Percentiles rank a stretch among this genome's conserved stretches.
Evolutionary conservation across 2,888 invertebrate species (phyloP).

Genomic region (Drosophila atripex): DNA sequence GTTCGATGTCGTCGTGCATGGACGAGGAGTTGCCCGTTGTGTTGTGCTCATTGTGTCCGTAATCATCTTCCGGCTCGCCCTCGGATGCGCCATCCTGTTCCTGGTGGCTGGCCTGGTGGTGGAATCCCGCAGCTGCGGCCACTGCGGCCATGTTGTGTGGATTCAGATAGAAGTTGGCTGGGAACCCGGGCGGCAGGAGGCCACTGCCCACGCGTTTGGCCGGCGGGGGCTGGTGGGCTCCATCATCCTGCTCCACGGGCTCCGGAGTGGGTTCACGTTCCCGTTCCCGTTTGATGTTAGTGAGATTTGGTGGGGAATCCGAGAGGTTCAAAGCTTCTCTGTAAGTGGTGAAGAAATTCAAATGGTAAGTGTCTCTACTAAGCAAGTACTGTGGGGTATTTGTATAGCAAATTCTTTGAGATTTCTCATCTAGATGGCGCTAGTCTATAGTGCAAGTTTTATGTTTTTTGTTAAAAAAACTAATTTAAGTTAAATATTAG

Average conservation of each 20-base stretch:
- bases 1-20: slow-evolving; percentile 64
- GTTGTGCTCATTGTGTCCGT: slow-evolving; percentile 67
- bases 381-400: too few species aligned
- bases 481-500: background rate
- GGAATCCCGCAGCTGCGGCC: slow-evolving; percentile 64
- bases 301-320: slow-evolving; percentile 86
- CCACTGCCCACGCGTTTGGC: slow-evolving; percentile 84
- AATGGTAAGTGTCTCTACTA: background rate
- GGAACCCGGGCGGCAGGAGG: slow-evolving; percentile 68
- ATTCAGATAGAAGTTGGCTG: slow-evolving; percentile 76
- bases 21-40: slow-evolving; percentile 70
- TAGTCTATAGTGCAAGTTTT: background rate
- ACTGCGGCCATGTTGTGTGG: slow-evolving; percentile 73
- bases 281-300: slow-evolving; percentile 85
- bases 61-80: slow-evolving; percentile 72
- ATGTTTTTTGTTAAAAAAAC: background rate
- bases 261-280: slow-evolving; percentile 82
- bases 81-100: slow-evolving; percentile 67
- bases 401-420: background rate
- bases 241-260: slow-evolving; percentile 83
- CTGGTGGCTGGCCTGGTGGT: slow-evolving; percentile 55
- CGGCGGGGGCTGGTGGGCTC: slow-evolving; percentile 86
- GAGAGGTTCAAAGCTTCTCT: slow-evolving; percentile 93
- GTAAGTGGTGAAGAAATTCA: slow-evolving; percentile 23
- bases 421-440: background rate